Base-by-base conservation (phyloP, 1,140 invertebrate species). In the Adoxophyes honmai region DNA sequence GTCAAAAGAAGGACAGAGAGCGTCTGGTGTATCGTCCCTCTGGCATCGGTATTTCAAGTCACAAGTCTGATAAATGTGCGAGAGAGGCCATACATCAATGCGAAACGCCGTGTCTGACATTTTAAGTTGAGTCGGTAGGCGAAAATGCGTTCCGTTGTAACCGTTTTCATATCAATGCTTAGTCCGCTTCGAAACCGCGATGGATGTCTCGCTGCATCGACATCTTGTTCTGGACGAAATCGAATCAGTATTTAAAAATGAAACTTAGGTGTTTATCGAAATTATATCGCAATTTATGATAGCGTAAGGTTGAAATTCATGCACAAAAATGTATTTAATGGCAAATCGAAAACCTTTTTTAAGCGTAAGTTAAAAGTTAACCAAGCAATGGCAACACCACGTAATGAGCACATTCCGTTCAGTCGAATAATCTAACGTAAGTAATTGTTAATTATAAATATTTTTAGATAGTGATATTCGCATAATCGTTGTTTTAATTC, bases 401-500 rank as follows among this genome's bases (percentile, higher is more conserved):
- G 62, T 76, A 78, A 70, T 58, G 70, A 73, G 80, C 80, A 84
- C 79, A 86, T 86, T 86, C 82, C 82, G 81, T 86, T 82, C 78
- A 76, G 64, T 77, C 70, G 68, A 70, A 59, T 62, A 57, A 67
- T 53, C 59, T 63, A 51, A 51, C 60, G 57, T 55, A 48, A 57
- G 51, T 67, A 59, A 73, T 59, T 67, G 62, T 70, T 70, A 70
- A 64, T 73, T 70, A 80, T 71, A 69, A 71, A 66, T 66, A 70
- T 68, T 62, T 62, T 61, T 65, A 63, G 33, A 62, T 62, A 70
- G 61, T 66, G 56, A 60, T 70, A 64, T 67, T 39, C 53, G 59
- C 58, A 57, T 68, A 67, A 56, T 63, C 60, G 21, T 70, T 68
- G 54, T 53, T 60, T 64, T 60, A 56, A 62, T 54, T 44, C 38